These are phyloP conservation scores for Chiloscyllium plagiosum DNA, from an alignment of 2,113 vertebrate genomes.

Conservation along the genomic window DNA sequence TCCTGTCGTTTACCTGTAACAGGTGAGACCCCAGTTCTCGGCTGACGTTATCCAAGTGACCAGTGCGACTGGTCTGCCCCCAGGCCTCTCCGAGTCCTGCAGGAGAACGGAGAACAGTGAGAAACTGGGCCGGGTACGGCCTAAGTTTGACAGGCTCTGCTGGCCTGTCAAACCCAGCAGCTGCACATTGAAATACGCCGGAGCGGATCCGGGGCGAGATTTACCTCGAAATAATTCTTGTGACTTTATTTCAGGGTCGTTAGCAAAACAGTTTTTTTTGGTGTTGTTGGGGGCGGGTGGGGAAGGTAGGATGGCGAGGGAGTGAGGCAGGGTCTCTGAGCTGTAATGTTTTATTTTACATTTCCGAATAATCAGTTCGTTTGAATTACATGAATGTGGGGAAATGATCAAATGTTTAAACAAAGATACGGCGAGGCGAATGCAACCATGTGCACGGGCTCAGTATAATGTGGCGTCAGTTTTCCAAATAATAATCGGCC, in stretches of 20 bases:
- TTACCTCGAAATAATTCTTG: neutral
- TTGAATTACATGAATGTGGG: neutral
- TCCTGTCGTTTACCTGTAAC: conserved; percentile 70
- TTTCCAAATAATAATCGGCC: neutral
- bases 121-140: neutral
- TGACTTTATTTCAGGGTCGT: neutral
- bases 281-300: neutral
- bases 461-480: neutral
- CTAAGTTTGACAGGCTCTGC: no score
- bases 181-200: no score
- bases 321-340: neutral
- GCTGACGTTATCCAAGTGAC: conserved; percentile 80
- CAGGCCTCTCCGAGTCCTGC: conserved; percentile 91
- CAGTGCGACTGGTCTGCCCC: conserved; percentile 81
- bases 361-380: neutral
- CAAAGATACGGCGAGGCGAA: neutral
- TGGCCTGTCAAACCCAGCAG: no score
- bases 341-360: neutral
- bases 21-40: conserved; percentile 89
- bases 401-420: neutral
- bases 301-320: no score
- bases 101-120: conserved; percentile 39
- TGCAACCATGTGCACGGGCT: no score
- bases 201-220: neutral
- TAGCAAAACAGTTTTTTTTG: neutral